Percentiles rank a stretch among this genome's conserved stretches.
phyloP scores from a whole-genome alignment of 2,888 invertebrate species.

The Magallana nippona region DNA sequence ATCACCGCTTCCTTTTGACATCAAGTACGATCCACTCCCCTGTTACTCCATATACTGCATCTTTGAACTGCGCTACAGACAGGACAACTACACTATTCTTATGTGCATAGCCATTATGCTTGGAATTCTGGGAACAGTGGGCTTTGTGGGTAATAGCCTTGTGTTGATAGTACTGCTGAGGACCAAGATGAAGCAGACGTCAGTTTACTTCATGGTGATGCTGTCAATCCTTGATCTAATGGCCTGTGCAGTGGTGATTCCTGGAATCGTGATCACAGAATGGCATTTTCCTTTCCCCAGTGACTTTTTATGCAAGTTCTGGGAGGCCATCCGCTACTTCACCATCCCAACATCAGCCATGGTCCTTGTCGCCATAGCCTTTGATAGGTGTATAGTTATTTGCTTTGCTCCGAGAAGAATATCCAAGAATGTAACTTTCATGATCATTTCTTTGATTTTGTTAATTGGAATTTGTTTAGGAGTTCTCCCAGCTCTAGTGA shows the following conservation, averaged over 20 bases:
- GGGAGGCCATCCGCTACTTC: constrained; percentile 63
- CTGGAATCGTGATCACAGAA: constrained; percentile 64
- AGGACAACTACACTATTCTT: constrained; percentile 42
- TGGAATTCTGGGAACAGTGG: constrained; percentile 52
- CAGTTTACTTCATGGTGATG: constrained; percentile 67
- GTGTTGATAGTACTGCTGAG: constrained; percentile 62
- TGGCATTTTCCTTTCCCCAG: constrained; percentile 61
- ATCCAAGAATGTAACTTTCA: constrained; percentile 52
- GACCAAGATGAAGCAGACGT: constrained; percentile 56
- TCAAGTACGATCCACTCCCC: neutral
- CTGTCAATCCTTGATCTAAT: constrained; percentile 71
- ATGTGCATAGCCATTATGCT: constrained; percentile 52
- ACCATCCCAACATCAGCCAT: constrained; percentile 68
- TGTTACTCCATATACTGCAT: constrained; percentile 55
- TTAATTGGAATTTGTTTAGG: constrained; percentile 59
- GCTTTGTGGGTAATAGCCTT: constrained; percentile 62
- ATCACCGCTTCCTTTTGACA: neutral
- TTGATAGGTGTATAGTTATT: constrained; percentile 72
- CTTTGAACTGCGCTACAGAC: constrained; percentile 44
- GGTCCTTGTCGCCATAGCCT: constrained; percentile 69
- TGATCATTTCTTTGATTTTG: constrained; percentile 57
- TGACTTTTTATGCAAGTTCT: constrained; percentile 66
- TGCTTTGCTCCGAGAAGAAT: constrained; percentile 59
- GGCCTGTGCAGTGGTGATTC: constrained; percentile 69
- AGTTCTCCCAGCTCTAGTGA: constrained; percentile 65